A percentile compares a stretch with the other conserved stretches of the same genome.
These are phyloP conservation scores for Drosophila equinoxialis DNA, from an alignment of 1,140 invertebrate genomes.

Conservation along the genomic window DNA sequence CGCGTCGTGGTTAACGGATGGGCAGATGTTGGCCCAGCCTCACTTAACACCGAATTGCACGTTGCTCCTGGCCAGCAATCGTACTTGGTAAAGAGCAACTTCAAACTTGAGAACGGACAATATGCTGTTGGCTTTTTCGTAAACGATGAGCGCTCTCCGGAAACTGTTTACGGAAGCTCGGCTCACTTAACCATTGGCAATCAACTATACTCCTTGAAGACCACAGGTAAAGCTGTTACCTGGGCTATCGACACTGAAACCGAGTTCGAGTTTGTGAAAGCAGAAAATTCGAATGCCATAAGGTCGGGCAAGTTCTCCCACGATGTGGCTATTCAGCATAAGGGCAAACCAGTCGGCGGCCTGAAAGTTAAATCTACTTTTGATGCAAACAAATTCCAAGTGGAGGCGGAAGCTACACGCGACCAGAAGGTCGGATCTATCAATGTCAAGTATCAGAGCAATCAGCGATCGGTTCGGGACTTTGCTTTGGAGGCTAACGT, in stretches of 20 bases:
- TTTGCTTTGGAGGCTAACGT: constrained; percentile 69
- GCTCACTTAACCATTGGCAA: constrained; percentile 37
- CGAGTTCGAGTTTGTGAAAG: constrained; percentile 38
- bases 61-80: constrained; percentile 52
- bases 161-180: constrained; percentile 65
- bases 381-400: constrained; percentile 52
- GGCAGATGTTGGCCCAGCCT: constrained; percentile 45
- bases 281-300: constrained; percentile 35
- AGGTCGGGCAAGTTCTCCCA: constrained; percentile 46
- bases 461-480: constrained; percentile 69
- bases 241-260: constrained; percentile 42
- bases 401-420: constrained; percentile 44
- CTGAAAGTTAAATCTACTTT: constrained; percentile 38
- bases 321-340: constrained; percentile 41
- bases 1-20: constrained; percentile 84
- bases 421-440: constrained; percentile 54
- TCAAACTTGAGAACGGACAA: constrained; percentile 53
- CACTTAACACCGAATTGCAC: constrained; percentile 49
- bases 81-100: constrained; percentile 58
- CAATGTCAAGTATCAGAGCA: constrained; percentile 57
- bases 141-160: constrained; percentile 56
- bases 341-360: constrained; percentile 45
- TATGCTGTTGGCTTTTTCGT: constrained; percentile 65
- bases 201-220: constrained; percentile 39
- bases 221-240: constrained; percentile 42